These are phyloP conservation scores for Upupa epops DNA, from an alignment of 2,113 vertebrate species.

Conservation along the genomic window DNA sequence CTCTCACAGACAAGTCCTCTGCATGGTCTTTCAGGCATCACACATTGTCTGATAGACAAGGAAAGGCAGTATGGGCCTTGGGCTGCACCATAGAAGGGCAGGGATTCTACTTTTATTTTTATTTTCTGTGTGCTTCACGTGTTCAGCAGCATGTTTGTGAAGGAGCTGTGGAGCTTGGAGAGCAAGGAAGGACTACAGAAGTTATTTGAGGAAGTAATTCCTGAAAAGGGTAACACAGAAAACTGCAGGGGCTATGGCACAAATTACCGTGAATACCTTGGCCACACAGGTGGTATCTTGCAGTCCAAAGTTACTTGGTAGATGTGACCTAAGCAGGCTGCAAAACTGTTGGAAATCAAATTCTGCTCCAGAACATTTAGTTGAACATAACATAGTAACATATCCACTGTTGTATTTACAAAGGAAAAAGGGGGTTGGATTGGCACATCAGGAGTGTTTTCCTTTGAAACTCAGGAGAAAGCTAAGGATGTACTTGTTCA, in stretches of 20 bases:
- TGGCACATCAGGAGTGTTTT: neutral
- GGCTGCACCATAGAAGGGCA: neutral
- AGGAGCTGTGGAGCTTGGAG: neutral
- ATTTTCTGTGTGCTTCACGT: rapidly evolving
- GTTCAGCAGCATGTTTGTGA: rapidly evolving
- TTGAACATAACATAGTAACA: too few relatives aligned
- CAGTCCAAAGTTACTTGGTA: neutral
- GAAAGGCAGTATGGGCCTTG: neutral
- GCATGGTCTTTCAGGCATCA: rapidly evolving
- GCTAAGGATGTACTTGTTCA: neutral
- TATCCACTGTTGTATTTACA: neutral
- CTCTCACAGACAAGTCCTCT: neutral
- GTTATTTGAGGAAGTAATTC: neutral
- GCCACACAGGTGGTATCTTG: neutral
- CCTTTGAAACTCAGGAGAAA: neutral
- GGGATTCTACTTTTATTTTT: neutral
- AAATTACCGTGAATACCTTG: rapidly evolving
- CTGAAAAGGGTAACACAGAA: neutral
- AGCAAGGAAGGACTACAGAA: neutral
- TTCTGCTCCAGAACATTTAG: neutral
- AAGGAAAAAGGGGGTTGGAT: neutral
- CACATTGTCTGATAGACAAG: neutral
- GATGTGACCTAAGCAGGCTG: neutral
- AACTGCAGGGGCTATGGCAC: neutral
- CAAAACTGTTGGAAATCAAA: neutral